Base-by-base conservation (phyloP, 2,888 invertebrate species). In the Orthosia gothica region DNA sequence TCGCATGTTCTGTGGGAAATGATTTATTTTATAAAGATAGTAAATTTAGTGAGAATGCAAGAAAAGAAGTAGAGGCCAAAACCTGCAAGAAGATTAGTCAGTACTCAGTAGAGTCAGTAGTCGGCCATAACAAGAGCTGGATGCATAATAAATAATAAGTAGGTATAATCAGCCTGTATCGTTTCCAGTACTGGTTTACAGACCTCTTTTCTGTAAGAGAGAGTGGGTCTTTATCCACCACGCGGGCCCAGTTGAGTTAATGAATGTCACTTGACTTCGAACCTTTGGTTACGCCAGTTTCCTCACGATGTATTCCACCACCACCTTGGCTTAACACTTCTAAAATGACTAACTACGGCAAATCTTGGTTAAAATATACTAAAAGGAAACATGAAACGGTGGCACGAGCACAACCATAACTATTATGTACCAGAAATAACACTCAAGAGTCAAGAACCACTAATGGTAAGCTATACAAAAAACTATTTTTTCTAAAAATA, bases 401-500 rank as follows among this genome's bases (percentile, higher is more conserved):
- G 12, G 13, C 52, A 65, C 1, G 12, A 15, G 13, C 52, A 65
- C 1, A 20, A n/a, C 16, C 16, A 5, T 40, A 52, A 52, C 50
- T 65, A 64, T 20, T 16, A 26, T 20, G 40, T 50, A 50, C n/a
- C 49, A 50, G 26, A 32, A 74, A 16, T 40, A 57, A 67, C n/a
- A 26, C 18, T 15, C 15, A 50, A 20, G 9, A 70, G 55, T 70
- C 12, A 49, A 52, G 13, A 52, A 15, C n/a, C 20, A 58, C 13
- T 57, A n/a, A 78, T 12, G 15, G 13, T 54, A 18, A 66, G 32
- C 40, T 45, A 40, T 40, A 76, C 26, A 0, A 54, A 75, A 66
- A 69, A 13, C 15, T 55, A 47, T 54, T 62, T 55, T 49, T 45
- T 71, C 58, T 47, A 45, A 74, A 83, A 74, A 79, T 59, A 72